Evolutionary conservation across 2,888 invertebrate genomes (phyloP).

Genomic region (Zygothrica quintamaculata): DNA sequence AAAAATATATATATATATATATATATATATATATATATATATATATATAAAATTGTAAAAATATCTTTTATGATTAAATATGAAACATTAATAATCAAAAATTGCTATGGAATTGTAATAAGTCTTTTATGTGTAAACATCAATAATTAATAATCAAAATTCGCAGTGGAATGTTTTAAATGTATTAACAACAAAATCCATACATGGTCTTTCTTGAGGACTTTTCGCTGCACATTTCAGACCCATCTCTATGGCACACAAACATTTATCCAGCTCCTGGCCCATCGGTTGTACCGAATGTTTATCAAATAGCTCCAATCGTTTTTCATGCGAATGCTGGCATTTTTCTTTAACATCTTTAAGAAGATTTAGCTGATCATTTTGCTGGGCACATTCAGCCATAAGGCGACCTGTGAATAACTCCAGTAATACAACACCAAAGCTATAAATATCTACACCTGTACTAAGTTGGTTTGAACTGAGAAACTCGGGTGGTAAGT

Average conservation of each 20-base stretch:
- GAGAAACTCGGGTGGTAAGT: constrained; percentile 96
- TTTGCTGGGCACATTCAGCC: constrained; percentile 53
- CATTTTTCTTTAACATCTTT: constrained; percentile 56
- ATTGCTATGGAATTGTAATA: too few relatives aligned
- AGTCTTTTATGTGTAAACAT: too few relatives aligned
- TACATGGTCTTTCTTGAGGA: constrained; percentile 90
- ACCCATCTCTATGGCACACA: constrained; percentile 88
- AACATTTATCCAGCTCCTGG: constrained; percentile 85
- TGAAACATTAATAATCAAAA: too few relatives aligned
- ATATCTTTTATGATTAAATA: too few relatives aligned
- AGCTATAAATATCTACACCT: constrained; percentile 97
- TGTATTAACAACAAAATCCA: constrained; percentile 86
- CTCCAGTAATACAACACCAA: constrained; percentile 95
- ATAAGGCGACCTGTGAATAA: constrained; percentile 88
- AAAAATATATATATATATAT: too few relatives aligned
- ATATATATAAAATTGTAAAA: too few relatives aligned
- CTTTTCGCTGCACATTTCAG: constrained; percentile 88
- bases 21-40: too few relatives aligned
- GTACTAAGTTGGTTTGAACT: constrained; percentile 91
- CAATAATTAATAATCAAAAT: too few relatives aligned
- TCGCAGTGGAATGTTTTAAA: constrained; percentile 51
- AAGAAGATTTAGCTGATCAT: constrained; percentile 58
- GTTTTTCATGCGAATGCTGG: constrained; percentile 40
- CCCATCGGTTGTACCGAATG: constrained; percentile 72
- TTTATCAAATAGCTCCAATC: constrained; percentile 85